These are phyloP conservation scores for Rhinophrynus dorsalis DNA, from an alignment of 2,797 vertebrate species.

Conservation along the genomic window DNA sequence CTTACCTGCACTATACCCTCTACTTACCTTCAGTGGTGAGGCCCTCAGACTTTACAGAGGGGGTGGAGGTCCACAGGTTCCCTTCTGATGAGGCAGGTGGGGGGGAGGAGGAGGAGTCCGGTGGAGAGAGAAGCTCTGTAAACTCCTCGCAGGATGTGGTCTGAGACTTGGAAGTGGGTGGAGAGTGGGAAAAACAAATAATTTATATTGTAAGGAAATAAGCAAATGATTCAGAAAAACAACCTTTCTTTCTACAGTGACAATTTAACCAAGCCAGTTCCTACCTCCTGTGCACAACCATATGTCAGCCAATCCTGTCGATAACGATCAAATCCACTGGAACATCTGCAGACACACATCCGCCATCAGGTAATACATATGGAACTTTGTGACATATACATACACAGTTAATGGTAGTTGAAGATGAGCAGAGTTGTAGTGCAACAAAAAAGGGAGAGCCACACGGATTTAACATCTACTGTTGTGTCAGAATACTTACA, in stretches of 20 bases:
- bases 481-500: no score
- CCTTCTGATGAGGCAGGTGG: background rate
- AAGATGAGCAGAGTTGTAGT: no score
- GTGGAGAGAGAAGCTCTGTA: background rate
- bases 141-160: slow-evolving; percentile 54
- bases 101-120: background rate
- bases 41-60: slow-evolving; percentile 62
- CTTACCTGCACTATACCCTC: background rate
- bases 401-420: no score
- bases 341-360: slow-evolving; percentile 75
- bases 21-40: slow-evolving; percentile 80
- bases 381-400: no score
- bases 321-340: slow-evolving; percentile 88
- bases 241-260: no score
- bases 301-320: slow-evolving; percentile 92
- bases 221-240: no score
- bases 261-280: slow-evolving; percentile 17
- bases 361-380: background rate
- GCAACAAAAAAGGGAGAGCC: no score
- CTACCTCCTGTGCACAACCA: slow-evolving; percentile 86
- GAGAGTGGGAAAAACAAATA: slow-evolving; percentile 53
- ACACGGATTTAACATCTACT: no score
- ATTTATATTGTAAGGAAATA: background rate
- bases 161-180: slow-evolving; percentile 56
- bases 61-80: slow-evolving; percentile 53